phyloP scores from a whole-genome alignment of 2,113 vertebrate species.

The Eptesicus fuscus region DNA sequence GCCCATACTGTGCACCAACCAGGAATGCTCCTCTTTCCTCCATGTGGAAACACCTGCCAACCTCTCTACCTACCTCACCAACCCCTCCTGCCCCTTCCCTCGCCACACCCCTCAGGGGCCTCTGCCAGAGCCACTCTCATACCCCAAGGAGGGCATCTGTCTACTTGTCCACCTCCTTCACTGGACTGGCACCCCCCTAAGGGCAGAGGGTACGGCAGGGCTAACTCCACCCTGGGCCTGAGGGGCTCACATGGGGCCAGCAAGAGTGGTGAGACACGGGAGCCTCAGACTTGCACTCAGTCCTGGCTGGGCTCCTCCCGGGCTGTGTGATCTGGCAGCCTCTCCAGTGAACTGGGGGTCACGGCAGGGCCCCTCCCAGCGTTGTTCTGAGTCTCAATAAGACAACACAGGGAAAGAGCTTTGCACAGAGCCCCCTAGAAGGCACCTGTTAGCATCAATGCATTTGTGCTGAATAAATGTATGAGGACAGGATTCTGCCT shows the following conservation, averaged over 20 bases:
- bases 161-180: neutral
- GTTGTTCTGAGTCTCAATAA: neutral
- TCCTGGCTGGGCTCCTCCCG: neutral
- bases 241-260: neutral
- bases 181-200: neutral
- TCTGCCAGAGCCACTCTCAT: neutral
- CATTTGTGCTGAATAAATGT: neutral
- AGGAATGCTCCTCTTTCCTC: neutral
- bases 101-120: neutral
- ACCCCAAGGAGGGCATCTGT: neutral
- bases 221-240: neutral
- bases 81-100: neutral
- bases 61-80: neutral
- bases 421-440: neutral
- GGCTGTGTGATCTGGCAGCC: neutral
- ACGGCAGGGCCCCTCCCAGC: neutral
- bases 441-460: neutral
- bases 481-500: neutral
- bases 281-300: neutral
- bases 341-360: neutral
- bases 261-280: accelerated
- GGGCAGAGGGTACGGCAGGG: neutral
- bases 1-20: neutral
- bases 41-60: neutral
- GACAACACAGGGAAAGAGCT: neutral